Percentiles rank a stretch among this genome's conserved stretches.
phyloP scores from a whole-genome alignment of 2,888 invertebrate genomes.

The Drosophila leonis region DNA sequence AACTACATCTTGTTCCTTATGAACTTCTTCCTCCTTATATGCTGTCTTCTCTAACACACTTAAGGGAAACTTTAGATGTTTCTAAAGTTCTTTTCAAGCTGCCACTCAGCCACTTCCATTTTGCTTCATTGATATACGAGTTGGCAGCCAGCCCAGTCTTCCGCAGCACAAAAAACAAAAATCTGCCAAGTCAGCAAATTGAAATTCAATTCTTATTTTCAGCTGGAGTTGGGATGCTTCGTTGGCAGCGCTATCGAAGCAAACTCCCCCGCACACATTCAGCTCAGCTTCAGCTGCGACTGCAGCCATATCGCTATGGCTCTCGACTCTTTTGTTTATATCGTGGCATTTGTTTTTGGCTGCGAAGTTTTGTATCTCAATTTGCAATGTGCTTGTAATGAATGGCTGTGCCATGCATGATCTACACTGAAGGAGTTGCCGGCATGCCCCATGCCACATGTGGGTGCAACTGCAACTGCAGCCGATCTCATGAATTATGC shows the following conservation, averaged over 20 bases:
- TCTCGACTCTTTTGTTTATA: constrained; percentile 33
- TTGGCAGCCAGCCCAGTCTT: constrained; percentile 18
- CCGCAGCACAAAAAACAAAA: constrained; percentile 17
- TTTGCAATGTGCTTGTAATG: constrained; percentile 70
- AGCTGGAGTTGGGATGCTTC: constrained; percentile 37
- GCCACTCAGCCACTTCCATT: constrained; percentile 6
- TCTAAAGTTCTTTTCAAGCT: constrained; percentile 14
- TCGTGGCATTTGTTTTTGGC: constrained; percentile 27
- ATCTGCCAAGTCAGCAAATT: constrained; percentile 58
- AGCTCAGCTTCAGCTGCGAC: constrained; percentile 11
- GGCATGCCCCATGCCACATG: constrained; percentile 58
- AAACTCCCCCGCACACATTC: constrained; percentile 42
- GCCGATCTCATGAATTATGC: constrained; percentile 71
- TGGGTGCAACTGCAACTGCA: constrained; percentile 35
- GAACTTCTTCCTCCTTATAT: neutral
- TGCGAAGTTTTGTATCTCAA: constrained; percentile 73
- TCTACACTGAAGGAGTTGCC: constrained; percentile 38
- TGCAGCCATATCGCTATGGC: constrained; percentile 59
- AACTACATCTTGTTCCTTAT: neutral
- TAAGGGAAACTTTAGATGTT: constrained; percentile 22
- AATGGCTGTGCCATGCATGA: constrained; percentile 55
- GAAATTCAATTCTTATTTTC: constrained; percentile 60
- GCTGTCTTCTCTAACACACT: constrained; percentile 14
- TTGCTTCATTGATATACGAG: constrained; percentile 17
- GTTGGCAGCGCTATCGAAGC: constrained; percentile 21